Conservation (phyloP, 2,888 invertebrate species). For the Hyposoter didymator region DNA sequence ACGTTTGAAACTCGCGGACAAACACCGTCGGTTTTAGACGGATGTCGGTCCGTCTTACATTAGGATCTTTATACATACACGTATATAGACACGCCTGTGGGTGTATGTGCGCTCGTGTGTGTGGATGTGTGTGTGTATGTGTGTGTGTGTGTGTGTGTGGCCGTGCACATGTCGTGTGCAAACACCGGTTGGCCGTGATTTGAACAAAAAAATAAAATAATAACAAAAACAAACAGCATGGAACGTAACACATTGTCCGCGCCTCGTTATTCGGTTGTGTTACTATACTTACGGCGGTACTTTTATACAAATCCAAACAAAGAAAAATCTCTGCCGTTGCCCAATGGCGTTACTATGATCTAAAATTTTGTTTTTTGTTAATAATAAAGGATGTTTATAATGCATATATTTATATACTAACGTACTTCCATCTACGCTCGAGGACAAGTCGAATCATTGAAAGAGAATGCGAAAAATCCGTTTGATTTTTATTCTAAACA, state of each 20-base stretch:
- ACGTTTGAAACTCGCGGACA: conserved; percentile 34
- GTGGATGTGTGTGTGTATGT: not conserved
- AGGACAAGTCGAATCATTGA: not conserved
- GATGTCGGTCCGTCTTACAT: conserved; percentile 25
- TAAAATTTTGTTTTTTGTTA: conserved; percentile 80
- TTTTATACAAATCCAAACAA: conserved; percentile 76
- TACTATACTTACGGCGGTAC: conserved; percentile 78
- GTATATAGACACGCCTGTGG: conserved; percentile 25
- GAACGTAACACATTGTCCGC: conserved; percentile 77
- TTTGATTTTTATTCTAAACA: conserved; percentile 32
- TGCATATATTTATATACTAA: conserved; percentile 62
- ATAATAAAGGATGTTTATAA: conserved; percentile 81
- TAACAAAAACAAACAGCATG: conserved; percentile 62
- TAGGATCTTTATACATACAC: conserved; percentile 15
- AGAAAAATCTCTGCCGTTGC: conserved; percentile 71
- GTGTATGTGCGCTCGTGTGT: not conserved
- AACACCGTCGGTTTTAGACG: not conserved
- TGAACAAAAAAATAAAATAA: not conserved
- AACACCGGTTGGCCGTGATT: not conserved
- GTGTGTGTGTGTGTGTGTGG: not conserved
- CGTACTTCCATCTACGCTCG: conserved; percentile 18
- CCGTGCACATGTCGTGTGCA: not conserved
- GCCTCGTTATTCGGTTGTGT: conserved; percentile 71
- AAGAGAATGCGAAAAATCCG: not conserved
- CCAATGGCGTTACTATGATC: conserved; percentile 74